Percentiles rank a stretch among this genome's conserved stretches.
These are phyloP conservation scores for Trimorus sp. DNA, from an alignment of 2,888 invertebrate species.

Conservation along the genomic window DNA sequence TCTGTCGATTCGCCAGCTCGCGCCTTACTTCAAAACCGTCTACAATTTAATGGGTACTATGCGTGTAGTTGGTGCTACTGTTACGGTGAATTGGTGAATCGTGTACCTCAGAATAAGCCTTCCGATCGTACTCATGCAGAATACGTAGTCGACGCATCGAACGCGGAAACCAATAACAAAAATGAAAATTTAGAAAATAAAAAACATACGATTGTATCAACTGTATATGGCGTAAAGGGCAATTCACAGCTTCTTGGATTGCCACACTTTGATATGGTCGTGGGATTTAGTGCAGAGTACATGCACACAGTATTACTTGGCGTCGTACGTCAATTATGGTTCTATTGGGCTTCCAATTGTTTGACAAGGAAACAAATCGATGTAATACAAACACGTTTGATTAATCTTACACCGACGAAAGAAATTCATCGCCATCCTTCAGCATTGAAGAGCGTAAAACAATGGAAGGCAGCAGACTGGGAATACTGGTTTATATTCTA, in stretches of 20 bases:
- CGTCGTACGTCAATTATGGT: constrained; percentile 41
- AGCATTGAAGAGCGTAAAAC: constrained; percentile 22
- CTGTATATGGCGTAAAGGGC: constrained; percentile 46
- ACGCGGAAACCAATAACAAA: constrained; percentile 25
- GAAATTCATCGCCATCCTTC: constrained; percentile 40
- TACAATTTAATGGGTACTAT: not conserved
- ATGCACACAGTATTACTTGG: constrained; percentile 54
- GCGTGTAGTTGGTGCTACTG: constrained; percentile 32
- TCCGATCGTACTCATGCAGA: constrained; percentile 18
- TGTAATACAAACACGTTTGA: constrained; percentile 10
- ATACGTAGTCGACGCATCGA: not conserved
- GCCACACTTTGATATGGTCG: constrained; percentile 53
- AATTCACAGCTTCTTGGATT: constrained; percentile 10
- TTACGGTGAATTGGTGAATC: not conserved
- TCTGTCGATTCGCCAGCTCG: constrained; percentile 25
- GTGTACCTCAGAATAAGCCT: not conserved
- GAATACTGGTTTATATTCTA: constrained; percentile 55
- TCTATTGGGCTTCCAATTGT: constrained; percentile 24
- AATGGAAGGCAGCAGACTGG: constrained; percentile 57
- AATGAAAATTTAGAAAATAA: not conserved
- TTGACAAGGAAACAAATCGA: constrained; percentile 12
- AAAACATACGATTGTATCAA: not conserved
- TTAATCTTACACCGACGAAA: constrained; percentile 34
- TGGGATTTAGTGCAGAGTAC: constrained; percentile 51
- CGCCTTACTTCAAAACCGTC: constrained; percentile 15